Conservation (phyloP, 2,797 vertebrate genomes). For the Acanthurus leucopareius region DNA sequence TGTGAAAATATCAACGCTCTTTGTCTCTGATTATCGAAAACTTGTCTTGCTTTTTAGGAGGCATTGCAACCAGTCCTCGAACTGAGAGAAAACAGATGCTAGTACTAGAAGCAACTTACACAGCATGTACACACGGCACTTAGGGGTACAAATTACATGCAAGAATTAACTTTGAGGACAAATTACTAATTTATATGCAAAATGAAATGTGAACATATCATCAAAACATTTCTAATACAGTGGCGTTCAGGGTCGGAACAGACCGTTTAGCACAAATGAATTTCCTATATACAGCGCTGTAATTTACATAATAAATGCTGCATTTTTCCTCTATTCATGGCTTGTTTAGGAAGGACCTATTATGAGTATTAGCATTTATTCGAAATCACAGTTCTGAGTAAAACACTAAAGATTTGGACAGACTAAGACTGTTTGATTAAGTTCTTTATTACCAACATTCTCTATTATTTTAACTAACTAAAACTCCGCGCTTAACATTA, state of each 20-base stretch:
- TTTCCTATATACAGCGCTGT: neutral
- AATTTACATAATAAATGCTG: neutral
- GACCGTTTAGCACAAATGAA: neutral
- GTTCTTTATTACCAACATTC: neutral
- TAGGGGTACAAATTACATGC: neutral
- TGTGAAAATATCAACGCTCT: neutral
- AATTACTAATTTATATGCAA: neutral
- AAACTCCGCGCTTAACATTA: neutral
- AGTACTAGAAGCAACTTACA: neutral
- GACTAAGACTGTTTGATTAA: too few relatives aligned
- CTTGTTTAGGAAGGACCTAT: neutral
- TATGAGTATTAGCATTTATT: neutral
- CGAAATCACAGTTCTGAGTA: neutral
- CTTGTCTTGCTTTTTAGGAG: neutral
- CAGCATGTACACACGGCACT: neutral
- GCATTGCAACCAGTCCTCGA: neutral
- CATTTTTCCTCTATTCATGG: neutral
- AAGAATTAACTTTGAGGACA: neutral
- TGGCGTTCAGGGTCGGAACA: neutral
- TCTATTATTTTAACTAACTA: neutral
- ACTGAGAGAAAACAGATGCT: neutral
- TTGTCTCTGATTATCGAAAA: neutral
- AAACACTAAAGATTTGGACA: neutral
- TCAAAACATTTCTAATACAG: neutral
- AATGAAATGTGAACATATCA: too few relatives aligned